phyloP scores from a whole-genome alignment of 37 sponge, comb jelly and placozoan species.

The Lycopodina hypogea region DNA sequence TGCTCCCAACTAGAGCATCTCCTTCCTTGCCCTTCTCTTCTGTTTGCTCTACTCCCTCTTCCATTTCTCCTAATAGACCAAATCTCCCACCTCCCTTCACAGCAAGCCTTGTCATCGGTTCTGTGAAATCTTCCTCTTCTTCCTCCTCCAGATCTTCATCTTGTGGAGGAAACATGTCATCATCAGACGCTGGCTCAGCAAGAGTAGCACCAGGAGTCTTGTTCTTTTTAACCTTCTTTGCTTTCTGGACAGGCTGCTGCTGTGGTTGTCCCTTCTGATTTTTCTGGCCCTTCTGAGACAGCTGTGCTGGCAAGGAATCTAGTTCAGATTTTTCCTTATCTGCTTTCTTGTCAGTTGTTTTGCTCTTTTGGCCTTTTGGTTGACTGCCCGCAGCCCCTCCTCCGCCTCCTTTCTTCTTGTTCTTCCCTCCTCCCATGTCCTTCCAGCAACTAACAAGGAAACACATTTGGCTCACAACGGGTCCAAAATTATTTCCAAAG shows the following conservation, averaged over 20 bases:
- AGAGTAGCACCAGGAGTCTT: not conserved
- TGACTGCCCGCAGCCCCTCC: constrained; percentile 2
- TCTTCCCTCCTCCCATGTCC: constrained; percentile 39
- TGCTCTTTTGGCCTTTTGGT: constrained; percentile 4
- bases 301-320: not conserved
- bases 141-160: not conserved
- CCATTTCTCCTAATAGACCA: constrained; percentile 1
- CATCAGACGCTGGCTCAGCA: constrained; percentile 10
- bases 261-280: not conserved
- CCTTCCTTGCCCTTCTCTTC: not conserved
- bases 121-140: not conserved
- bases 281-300: constrained; percentile 8
- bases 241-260: not conserved
- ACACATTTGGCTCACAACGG: too few relatives aligned
- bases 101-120: not conserved
- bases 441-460: too few relatives aligned
- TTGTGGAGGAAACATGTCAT: constrained; percentile 9
- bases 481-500: too few relatives aligned
- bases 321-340: not conserved
- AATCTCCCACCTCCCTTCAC: not conserved
- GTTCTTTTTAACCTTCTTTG: constrained; percentile 22
- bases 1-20: not conserved
- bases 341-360: not conserved
- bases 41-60: not conserved
- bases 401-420: constrained; percentile 41